A percentile compares a stretch with the other conserved stretches of the same genome.
Conservation (phyloP, 1,140 invertebrate species). For the Eriocheir sinensis region DNA sequence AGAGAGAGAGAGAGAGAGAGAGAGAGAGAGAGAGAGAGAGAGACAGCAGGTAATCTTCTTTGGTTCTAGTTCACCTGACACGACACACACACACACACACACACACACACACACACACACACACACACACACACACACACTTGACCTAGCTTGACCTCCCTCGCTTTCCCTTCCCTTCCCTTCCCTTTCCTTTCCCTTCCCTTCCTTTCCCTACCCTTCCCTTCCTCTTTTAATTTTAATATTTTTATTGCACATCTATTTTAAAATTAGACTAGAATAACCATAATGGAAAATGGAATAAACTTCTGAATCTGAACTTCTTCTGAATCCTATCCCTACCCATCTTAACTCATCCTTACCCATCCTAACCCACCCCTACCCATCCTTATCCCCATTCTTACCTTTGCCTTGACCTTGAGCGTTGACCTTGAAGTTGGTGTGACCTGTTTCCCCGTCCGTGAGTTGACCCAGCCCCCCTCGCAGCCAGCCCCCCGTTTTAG, state of each 20-base stretch:
- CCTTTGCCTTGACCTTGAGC: constrained; percentile 50
- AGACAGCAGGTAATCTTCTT: neutral
- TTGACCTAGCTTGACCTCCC: neutral
- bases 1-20: too few species aligned
- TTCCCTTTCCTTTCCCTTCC: neutral
- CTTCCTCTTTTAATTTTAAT: too few species aligned
- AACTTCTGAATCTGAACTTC: too few species aligned
- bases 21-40: too few species aligned
- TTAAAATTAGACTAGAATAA: too few species aligned
- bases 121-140: too few species aligned
- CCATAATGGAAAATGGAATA: too few species aligned
- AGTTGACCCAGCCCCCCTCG: constrained; percentile 68
- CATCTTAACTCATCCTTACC: neutral
- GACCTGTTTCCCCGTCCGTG: constrained; percentile 56
- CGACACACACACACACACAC: too few species aligned
- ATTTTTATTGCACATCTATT: too few species aligned
- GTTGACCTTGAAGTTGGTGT: constrained; percentile 68
- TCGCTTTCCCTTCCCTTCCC: neutral
- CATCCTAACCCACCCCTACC: neutral
- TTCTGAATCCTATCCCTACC: too few species aligned
- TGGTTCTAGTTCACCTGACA: too few species aligned
- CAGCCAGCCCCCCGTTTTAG: constrained; percentile 45
- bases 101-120: too few species aligned
- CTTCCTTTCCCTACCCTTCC: neutral
- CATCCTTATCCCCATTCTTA: neutral